phyloP scores from a whole-genome alignment of 2,113 vertebrate genomes.

The Opisthocomus hoazin region DNA sequence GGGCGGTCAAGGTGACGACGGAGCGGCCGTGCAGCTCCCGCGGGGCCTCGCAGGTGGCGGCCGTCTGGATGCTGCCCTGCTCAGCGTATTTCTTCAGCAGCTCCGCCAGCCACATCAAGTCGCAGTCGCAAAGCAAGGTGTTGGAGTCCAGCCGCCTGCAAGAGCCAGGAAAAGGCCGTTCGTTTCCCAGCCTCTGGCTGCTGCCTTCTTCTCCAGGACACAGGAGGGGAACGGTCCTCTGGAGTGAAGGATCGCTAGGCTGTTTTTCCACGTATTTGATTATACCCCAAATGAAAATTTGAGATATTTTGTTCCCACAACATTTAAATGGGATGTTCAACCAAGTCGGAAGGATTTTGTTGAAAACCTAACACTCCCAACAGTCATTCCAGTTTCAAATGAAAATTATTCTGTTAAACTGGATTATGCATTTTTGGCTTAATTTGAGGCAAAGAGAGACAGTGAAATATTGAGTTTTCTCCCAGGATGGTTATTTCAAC shows the following conservation, averaged over 20 bases:
- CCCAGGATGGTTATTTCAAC: not conserved
- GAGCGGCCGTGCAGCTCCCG: conserved; percentile 82
- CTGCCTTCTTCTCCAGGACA: not conserved
- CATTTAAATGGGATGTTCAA: not conserved
- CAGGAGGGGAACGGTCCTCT: not conserved
- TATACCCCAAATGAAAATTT: rapidly evolving
- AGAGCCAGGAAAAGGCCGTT: not conserved
- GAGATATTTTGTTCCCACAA: not conserved
- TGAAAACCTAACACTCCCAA: not conserved
- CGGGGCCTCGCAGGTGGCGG: conserved; percentile 85
- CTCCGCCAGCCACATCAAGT: conserved; percentile 87
- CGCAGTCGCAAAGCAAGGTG: conserved; percentile 83
- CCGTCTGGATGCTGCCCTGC: conserved; percentile 84
- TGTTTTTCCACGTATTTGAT: not conserved
- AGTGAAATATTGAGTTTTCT: not conserved
- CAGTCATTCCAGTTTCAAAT: not conserved
- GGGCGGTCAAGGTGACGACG: conserved; percentile 75
- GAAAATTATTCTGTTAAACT: not conserved
- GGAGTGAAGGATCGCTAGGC: rapidly evolving
- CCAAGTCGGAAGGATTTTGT: not conserved
- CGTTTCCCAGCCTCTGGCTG: not conserved
- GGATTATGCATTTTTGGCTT: not conserved
- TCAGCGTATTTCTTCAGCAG: conserved; percentile 79
- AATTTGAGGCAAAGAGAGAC: not conserved
- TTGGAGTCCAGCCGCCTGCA: conserved; percentile 89